Evolutionary conservation across 2,888 invertebrate genomes (phyloP), one percentile per base, ranked within the genome.

Genomic region (Papilio protenor): DNA sequence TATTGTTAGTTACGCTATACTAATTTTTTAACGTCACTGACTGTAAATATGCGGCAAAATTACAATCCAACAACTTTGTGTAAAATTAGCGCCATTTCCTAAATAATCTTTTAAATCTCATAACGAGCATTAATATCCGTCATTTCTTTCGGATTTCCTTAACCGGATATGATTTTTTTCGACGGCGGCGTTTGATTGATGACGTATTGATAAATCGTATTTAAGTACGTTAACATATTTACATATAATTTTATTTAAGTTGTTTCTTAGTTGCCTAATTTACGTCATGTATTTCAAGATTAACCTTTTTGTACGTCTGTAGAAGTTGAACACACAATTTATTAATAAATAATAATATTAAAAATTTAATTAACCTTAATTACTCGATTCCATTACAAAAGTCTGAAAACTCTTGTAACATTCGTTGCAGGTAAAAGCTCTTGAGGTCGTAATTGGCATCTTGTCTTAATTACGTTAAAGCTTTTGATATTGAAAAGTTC

Each of bases 381-480:
- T 21, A 69, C 45, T 69, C 21, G 66, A 69, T 69, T 69, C 66
- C 45, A 45, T 45, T 21, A 66, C n/a, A 69, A 69, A 69, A 45
- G 12, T 69, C 27, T 45, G n/a, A 45, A 69, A 45, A 40, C 40
- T 61, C 66, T 69, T 45, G 66, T 69, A 69, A 45, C 55, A 55
- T 75, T 33, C 52, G 21, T 40, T 66, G 33, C 52, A 66, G 75
- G 66, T 64, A 74, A 75, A 66, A 75, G 75, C 75, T 21, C 66
- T 66, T 66, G 66, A 45, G 52, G 40, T 75, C n/a, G n/a, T 52
- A 66, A 75, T 64, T 64, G 52, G 33, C 52, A 33, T 66, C 64
- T 66, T 75, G 33, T 52, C 66, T 75, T 66, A 75, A 75, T 75
- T 75, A 52, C 33, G 64, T 75, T 74, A 27, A 33, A 75, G 27